Base-by-base conservation (phyloP, 1,140 invertebrate genomes). In the Teleopsis dalmanni region DNA sequence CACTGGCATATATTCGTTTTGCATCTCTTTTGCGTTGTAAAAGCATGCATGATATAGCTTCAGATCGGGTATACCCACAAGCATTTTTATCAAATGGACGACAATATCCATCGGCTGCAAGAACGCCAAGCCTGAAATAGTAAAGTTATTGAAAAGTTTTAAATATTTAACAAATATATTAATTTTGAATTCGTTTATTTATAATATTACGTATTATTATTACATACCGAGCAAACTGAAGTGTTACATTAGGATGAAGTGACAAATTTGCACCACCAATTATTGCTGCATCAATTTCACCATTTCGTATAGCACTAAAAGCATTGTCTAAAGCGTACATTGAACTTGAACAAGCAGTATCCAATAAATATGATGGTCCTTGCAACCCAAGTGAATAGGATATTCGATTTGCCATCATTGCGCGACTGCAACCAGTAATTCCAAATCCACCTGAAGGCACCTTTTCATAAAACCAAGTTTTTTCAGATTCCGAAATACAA, bases 311-410 rank as follows among this genome's bases (percentile, higher is more conserved):
- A 1, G 83, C 79, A 47, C 76, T 76, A 52, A 88, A 85, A 4
- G 91, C 93, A 55, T 89, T 81, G 57, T 92, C 83, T 11, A 97
- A 58, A 0, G 91, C 92, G 50, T 85, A 81, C 45, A 92, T 74
- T 50, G 89, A 91, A 23, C 91, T 94, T 36, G 88, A 91, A 72
- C 92, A 96, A 8, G 91, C 90, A 11, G 89, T 87, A 61, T 97
- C 93, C 2, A 93, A 75, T 6, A 84, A 73, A 67, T 85, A 87
- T 41, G 89, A 92, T 0, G 91, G 91, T 25, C 84, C 85, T 50
- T 77, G 78, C 1, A 81, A 59, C 41, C 83, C 82, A 9, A 87
- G 57, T 67, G 76, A 81, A 50, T 85, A 86, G 0, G 90, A 95
- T 25, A 96, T 79, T 44, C 92, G 78, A 63, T 95, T 94, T 1